Conservation (phyloP, 2,888 invertebrate genomes). For the Oligia latruncula region DNA sequence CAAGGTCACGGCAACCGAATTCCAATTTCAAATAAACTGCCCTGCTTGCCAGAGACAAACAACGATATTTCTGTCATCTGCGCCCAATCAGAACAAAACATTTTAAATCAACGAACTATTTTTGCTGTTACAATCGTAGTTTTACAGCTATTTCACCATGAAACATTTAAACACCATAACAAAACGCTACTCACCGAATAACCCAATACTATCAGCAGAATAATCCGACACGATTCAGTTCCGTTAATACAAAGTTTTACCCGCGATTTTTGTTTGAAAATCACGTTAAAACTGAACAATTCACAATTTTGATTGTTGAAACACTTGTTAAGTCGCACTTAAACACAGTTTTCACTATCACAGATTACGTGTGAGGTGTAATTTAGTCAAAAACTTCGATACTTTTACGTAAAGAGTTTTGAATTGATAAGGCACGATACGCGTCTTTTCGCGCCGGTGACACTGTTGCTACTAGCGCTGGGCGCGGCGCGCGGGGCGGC, state of each 20-base stretch:
- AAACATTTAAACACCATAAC: conserved; percentile 79
- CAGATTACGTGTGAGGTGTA: conserved; percentile 67
- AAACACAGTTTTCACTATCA: conserved; percentile 80
- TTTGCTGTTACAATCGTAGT: conserved; percentile 54
- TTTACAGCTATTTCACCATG: conserved; percentile 77
- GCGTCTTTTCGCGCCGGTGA: conserved; percentile 66
- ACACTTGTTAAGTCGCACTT: conserved; percentile 76
- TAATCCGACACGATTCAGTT: conserved; percentile 82
- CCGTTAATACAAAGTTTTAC: conserved; percentile 83
- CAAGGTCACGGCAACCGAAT: conserved; percentile 23
- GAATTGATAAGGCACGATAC: conserved; percentile 63
- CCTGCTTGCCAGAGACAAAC: conserved; percentile 27
- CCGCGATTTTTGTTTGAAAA: conserved; percentile 83
- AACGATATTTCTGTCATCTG: not conserved
- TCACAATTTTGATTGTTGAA: conserved; percentile 65
- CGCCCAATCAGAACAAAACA: conserved; percentile 21
- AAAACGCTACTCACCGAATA: conserved; percentile 83
- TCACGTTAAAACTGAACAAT: conserved; percentile 78
- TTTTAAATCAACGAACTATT: conserved; percentile 57
- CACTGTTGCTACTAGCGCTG: conserved; percentile 79
- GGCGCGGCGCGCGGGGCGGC: conserved; percentile 63
- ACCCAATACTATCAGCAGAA: conserved; percentile 78
- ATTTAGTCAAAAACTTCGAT: conserved; percentile 77
- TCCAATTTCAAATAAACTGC: conserved; percentile 36
- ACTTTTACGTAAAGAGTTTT: conserved; percentile 84